Evolutionary conservation across 2,113 vertebrate species (phyloP), one percentile per base, ranked within the genome.

Genomic region (Myotis davidii): DNA sequence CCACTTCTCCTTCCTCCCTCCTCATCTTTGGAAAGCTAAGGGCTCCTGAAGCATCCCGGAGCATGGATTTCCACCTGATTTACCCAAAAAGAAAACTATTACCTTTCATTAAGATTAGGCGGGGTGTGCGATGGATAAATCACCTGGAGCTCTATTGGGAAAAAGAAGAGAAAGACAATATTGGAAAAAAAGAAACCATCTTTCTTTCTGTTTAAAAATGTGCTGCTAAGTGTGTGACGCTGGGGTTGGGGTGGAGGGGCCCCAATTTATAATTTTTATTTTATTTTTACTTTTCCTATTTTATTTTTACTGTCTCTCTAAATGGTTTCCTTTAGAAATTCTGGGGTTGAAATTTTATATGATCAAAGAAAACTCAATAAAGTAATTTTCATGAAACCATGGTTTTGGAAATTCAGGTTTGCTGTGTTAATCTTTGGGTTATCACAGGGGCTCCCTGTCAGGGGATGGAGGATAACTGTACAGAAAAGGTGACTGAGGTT

Each of bases 241-340:
- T 89, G 61, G 78, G 21, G 14, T 90, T 74, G 82, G 16, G 14
- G 32, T 83, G 4, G 54, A 69, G 27, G 95, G 6, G 39, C 3
- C 27, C 27, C 14, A 48, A 5, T 59, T 67, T 78, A 94, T 48
- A 91, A 65, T 95, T 77, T 77, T 50, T 88, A 96, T 97, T 96
- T 93, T 96, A 14, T 85, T 90, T 90, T 98, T 94, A 87, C 50
- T 77, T 94, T 97, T 94, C 95, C 67, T 89, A 96, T 97, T 96
- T 93, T 96, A 12, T 85, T 88, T 90, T 98, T 94, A 87, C 50
- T 96, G 37, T 94, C 20, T 97, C 2, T 97, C 94, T 96, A 92
- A 95, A 97, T 85, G 72, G 10, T 65, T 64, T 83, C 79, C 37
- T 86, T 90, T 54, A 72, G 79, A 94, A 39, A 39, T 69, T 52